Percentiles rank a stretch among this genome's conserved stretches.
These are phyloP conservation scores for Aphelocoma californica DNA, from an alignment of 2,797 vertebrate genomes.

Conservation along the genomic window DNA sequence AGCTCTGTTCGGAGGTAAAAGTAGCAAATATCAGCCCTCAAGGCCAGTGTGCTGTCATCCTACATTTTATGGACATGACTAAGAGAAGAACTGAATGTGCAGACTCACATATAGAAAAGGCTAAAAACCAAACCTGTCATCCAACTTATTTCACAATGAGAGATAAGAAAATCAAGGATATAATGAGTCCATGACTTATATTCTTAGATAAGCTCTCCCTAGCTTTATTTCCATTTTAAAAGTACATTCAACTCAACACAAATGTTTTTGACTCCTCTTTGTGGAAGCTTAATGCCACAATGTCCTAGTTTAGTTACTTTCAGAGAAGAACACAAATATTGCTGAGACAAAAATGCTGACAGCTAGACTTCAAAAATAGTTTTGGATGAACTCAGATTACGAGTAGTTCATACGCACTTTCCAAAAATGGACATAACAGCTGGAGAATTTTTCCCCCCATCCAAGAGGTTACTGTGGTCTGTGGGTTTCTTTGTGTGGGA, in stretches of 20 bases:
- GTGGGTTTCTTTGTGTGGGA: slow-evolving; percentile 69
- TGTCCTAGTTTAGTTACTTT: slow-evolving; percentile 7
- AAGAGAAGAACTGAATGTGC: not conserved
- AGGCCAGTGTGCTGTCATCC: not conserved
- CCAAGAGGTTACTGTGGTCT: slow-evolving; percentile 65
- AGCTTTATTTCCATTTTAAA: not conserved
- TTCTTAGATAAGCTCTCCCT: not conserved
- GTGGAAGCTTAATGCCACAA: not conserved
- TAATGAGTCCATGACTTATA: not conserved
- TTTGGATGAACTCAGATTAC: slow-evolving; percentile 43
- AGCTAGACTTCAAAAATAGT: slow-evolving; percentile 35
- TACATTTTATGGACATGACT: not conserved
- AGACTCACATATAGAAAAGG: not conserved
- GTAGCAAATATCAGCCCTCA: not conserved
- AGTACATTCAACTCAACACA: not conserved
- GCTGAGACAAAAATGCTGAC: slow-evolving; percentile 11
- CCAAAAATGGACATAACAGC: slow-evolving; percentile 45
- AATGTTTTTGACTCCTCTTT: not conserved
- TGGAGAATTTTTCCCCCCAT: not conserved
- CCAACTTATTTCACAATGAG: not conserved
- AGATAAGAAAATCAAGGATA: not conserved
- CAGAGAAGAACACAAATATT: slow-evolving; percentile 15
- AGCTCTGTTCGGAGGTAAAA: not conserved
- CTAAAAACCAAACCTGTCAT: not conserved
- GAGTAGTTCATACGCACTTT: not conserved